These are phyloP conservation scores for Burhinus bistriatus DNA, from an alignment of 2,113 vertebrate genomes.

Conservation along the genomic window DNA sequence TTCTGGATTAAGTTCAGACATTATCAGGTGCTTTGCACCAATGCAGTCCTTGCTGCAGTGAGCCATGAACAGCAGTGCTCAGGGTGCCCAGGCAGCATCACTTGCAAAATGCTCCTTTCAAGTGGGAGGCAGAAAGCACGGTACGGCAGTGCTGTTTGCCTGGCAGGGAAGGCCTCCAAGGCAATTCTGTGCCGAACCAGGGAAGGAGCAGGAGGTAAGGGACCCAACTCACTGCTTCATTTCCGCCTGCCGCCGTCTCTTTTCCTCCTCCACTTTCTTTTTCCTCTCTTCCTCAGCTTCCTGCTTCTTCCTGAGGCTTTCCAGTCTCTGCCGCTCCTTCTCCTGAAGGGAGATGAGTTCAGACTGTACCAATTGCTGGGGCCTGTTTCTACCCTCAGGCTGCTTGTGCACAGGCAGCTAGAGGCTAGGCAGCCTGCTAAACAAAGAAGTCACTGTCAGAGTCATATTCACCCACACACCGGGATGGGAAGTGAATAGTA, in stretches of 20 bases:
- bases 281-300: slow-evolving; percentile 89
- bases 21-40: background rate
- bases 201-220: background rate
- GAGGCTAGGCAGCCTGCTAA: background rate
- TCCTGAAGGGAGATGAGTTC: slow-evolving; percentile 71
- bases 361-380: background rate
- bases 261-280: slow-evolving; percentile 91
- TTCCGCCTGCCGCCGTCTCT: slow-evolving; percentile 85
- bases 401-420: background rate
- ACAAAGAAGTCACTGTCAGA: background rate
- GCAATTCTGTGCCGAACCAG: background rate
- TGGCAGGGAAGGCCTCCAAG: background rate
- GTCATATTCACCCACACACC: background rate
- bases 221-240: slow-evolving; percentile 81
- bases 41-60: background rate
- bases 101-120: background rate
- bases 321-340: slow-evolving; percentile 86
- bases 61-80: background rate
- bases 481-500: background rate
- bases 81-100: background rate
- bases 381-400: background rate
- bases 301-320: slow-evolving; percentile 88
- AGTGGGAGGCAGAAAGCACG: background rate
- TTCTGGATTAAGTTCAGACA: background rate
- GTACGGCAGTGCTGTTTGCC: background rate